A percentile compares a stretch with the other conserved stretches of the same genome.
Evolutionary conservation across 2,797 vertebrate species (phyloP).

Genomic region (Oophaga sylvatica): DNA sequence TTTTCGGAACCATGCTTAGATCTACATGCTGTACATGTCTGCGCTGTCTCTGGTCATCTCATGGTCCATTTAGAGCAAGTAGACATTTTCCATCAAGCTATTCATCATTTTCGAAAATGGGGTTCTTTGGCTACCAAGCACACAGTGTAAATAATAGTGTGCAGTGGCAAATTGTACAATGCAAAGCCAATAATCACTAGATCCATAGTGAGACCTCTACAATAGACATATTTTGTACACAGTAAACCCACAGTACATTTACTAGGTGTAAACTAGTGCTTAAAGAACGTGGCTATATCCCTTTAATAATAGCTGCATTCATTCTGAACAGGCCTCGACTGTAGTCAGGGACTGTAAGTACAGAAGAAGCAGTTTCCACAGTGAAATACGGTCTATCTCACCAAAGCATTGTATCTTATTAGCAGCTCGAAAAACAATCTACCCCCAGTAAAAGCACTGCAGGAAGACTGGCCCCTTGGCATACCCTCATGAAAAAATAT

Average conservation of each 20-base stretch:
- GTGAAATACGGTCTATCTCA: not conserved
- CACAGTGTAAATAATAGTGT: conserved; percentile 17
- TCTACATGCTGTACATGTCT: conserved; percentile 12
- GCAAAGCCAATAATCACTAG: conserved; percentile 5
- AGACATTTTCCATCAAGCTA: not conserved
- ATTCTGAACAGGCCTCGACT: not conserved
- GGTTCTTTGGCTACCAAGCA: conserved; percentile 50
- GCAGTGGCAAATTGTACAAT: conserved; percentile 10
- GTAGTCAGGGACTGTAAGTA: not conserved
- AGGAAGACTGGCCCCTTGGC: not conserved
- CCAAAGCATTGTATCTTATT: not conserved
- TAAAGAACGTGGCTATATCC: not conserved
- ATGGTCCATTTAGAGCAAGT: not conserved
- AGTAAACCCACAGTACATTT: not conserved
- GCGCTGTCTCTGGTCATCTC: not conserved
- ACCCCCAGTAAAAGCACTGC: not conserved
- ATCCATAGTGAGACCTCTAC: not conserved
- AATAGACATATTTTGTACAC: not conserved
- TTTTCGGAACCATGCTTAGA: conserved; percentile 23
- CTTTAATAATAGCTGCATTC: not conserved
- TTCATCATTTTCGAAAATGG: conserved; percentile 16
- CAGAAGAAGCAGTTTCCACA: not conserved
- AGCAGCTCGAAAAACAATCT: not conserved
- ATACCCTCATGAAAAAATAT: not conserved
- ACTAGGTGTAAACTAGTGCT: not conserved